A percentile compares a stretch with the other conserved stretches of the same genome.
Conservation (phyloP, 2,888 invertebrate species). For the Coenonympha glycerion region DNA sequence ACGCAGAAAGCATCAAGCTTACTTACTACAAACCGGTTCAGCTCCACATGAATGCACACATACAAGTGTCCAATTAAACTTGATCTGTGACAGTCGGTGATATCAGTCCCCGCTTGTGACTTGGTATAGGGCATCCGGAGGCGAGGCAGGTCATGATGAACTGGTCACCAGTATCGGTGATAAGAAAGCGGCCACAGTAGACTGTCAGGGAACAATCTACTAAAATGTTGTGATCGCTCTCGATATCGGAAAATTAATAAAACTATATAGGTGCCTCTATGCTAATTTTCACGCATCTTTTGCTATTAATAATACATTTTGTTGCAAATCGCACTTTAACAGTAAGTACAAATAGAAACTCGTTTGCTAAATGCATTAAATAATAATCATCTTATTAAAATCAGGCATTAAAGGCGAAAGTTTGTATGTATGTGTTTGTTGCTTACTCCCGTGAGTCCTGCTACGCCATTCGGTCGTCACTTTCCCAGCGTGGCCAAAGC, state of each 20-base stretch:
- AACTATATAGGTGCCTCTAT: neutral
- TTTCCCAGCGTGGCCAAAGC: no score
- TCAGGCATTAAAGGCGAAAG: no score
- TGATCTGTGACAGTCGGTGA: slow-evolving; percentile 60
- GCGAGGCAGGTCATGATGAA: slow-evolving; percentile 46
- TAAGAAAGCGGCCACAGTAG: slow-evolving; percentile 63
- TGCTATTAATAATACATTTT: no score
- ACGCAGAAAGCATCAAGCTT: slow-evolving; percentile 65
- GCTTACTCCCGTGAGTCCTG: no score
- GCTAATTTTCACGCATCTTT: no score
- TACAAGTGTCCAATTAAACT: slow-evolving; percentile 63
- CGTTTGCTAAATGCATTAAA: no score
- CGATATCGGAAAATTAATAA: slow-evolving; percentile 24
- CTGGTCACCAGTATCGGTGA: slow-evolving; percentile 56
- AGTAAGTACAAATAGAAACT: no score
- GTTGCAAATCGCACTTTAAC: no score
- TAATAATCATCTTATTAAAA: no score
- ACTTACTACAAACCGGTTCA: slow-evolving; percentile 63
- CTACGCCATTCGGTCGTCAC: no score
- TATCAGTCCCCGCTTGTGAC: slow-evolving; percentile 47
- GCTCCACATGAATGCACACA: slow-evolving; percentile 65
- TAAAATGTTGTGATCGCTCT: slow-evolving; percentile 31
- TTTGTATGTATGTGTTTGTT: no score
- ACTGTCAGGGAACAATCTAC: slow-evolving; percentile 32
- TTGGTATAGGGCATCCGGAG: slow-evolving; percentile 38